phyloP scores from a whole-genome alignment of 2,113 vertebrate genomes.

The Leucosticte australis region DNA sequence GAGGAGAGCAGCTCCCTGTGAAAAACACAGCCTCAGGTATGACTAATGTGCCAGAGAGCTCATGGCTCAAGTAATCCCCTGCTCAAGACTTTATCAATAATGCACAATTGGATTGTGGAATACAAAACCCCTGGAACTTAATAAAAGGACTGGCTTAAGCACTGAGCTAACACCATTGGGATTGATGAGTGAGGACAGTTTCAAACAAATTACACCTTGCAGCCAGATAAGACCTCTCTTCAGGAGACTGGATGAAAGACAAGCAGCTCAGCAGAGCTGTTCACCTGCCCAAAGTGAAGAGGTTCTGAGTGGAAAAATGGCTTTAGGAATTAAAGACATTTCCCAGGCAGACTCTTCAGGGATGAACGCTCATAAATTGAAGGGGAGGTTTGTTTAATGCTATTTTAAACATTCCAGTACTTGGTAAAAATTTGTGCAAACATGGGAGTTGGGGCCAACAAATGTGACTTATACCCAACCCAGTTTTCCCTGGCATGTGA shows the following conservation, averaged over 20 bases:
- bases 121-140: slow-evolving; percentile 35
- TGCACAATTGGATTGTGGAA: slow-evolving; percentile 47
- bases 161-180: slow-evolving; percentile 5
- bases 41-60: slow-evolving; percentile 24
- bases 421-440: neutral
- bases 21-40: neutral
- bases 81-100: slow-evolving; percentile 52
- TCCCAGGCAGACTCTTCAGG: neutral
- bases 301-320: neutral
- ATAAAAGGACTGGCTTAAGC: slow-evolving; percentile 44
- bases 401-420: neutral
- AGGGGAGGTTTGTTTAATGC: neutral
- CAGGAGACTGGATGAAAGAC: neutral
- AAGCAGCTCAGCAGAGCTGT: neutral
- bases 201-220: slow-evolving; percentile 16
- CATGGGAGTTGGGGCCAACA: neutral
- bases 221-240: neutral
- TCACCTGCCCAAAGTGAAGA: neutral
- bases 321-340: neutral
- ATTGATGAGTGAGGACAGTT: slow-evolving; percentile 17
- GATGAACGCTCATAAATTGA: neutral
- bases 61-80: slow-evolving; percentile 37
- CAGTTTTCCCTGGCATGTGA: neutral
- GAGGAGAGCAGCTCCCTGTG: neutral
- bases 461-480: neutral